phyloP scores from a whole-genome alignment of 1,140 invertebrate genomes.

The Diabrotica virgifera region DNA sequence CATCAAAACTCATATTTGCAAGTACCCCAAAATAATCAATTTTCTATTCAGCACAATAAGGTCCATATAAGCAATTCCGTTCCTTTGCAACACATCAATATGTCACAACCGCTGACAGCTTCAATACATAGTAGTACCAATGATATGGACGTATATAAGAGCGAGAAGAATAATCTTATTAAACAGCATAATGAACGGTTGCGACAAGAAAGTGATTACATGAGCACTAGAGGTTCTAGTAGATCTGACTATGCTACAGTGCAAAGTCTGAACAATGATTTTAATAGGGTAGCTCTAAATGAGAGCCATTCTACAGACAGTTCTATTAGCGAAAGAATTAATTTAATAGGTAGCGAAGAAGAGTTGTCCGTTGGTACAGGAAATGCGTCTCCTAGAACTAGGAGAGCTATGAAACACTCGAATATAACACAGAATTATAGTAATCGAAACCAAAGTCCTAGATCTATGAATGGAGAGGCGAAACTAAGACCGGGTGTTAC shows the following conservation, averaged over 20 bases:
- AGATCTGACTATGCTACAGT: slow-evolving; percentile 22
- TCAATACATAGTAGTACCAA: slow-evolving; percentile 39
- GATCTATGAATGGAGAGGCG: slow-evolving; percentile 54
- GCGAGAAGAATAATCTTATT: slow-evolving; percentile 49
- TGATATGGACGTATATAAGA: slow-evolving; percentile 48
- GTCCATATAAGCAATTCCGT: slow-evolving; percentile 50
- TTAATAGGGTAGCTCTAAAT: slow-evolving; percentile 40
- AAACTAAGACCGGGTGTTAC: slow-evolving; percentile 52
- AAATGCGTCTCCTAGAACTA: slow-evolving; percentile 55
- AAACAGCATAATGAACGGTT: slow-evolving; percentile 49
- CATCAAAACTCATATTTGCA: slow-evolving; percentile 29
- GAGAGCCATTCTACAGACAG: slow-evolving; percentile 58
- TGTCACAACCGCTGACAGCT: slow-evolving; percentile 44
- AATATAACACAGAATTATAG: slow-evolving; percentile 44
- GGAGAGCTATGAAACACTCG: slow-evolving; percentile 46
- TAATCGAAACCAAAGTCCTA: slow-evolving; percentile 61
- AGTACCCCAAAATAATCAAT: slow-evolving; percentile 41
- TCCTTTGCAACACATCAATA: slow-evolving; percentile 48
- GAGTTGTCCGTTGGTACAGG: slow-evolving; percentile 55
- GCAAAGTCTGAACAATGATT: slow-evolving; percentile 47
- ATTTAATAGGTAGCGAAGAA: slow-evolving; percentile 53
- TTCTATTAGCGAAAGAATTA: slow-evolving; percentile 48
- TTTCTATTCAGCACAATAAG: slow-evolving; percentile 44
- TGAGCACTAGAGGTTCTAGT: slow-evolving; percentile 3
- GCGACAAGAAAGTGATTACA: slow-evolving; percentile 26